Conservation (phyloP, 2,888 invertebrate genomes). For the Holacanthella duospinosa region DNA sequence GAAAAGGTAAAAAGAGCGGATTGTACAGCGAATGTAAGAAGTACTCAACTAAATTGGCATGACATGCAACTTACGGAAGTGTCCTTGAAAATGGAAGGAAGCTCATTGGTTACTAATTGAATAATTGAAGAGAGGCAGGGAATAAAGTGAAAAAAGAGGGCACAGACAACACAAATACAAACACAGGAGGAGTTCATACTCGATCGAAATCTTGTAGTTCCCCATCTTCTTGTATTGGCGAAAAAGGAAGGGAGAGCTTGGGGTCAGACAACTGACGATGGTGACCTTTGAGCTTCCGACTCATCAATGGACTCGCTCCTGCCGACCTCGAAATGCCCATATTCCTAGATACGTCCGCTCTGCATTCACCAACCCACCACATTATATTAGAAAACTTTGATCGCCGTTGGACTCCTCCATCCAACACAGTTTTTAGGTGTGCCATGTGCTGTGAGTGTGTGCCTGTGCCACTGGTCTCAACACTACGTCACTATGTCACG, state of each 20-base stretch:
- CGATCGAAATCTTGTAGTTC: conserved; percentile 38
- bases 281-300: conserved; percentile 43
- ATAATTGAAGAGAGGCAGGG: neutral
- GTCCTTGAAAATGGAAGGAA: neutral
- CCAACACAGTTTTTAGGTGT: conserved; percentile 35
- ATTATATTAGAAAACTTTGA: conserved; percentile 23
- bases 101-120: neutral
- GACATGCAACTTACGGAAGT: neutral
- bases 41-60: no score
- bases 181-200: conserved; percentile 38
- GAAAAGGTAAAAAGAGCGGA: no score
- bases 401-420: conserved; percentile 31
- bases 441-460: conserved; percentile 39
- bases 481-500: neutral
- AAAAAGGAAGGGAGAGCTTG: conserved; percentile 47
- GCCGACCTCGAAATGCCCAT: conserved; percentile 37
- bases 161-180: conserved; percentile 39
- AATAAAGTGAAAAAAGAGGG: conserved; percentile 28
- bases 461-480: conserved; percentile 36
- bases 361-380: conserved; percentile 37
- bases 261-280: conserved; percentile 49
- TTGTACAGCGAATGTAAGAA: no score
- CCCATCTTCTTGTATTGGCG: conserved; percentile 46
- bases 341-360: conserved; percentile 37
- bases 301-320: conserved; percentile 38